Evolutionary conservation across 2,797 vertebrate genomes (phyloP).

Genomic region (Hippopotamyrus pictus): DNA sequence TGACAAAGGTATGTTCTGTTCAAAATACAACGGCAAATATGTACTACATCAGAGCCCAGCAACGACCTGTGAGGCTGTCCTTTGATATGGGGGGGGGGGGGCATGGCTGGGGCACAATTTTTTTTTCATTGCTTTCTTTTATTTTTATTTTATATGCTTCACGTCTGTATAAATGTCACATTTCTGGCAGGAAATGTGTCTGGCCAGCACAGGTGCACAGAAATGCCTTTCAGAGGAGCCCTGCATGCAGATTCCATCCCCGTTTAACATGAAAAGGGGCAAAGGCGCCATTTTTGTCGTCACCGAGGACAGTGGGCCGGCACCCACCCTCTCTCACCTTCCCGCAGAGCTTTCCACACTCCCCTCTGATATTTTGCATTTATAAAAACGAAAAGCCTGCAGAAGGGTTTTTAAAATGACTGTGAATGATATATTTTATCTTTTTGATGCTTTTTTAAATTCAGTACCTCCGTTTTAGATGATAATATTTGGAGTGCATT

Average conservation of each 20-base stretch:
- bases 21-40: not conserved
- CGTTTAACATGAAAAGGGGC: slow-evolving; percentile 32
- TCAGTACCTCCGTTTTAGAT: not conserved
- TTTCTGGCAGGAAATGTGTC: slow-evolving; percentile 41
- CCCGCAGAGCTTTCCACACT: not conserved
- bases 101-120: slow-evolving; percentile 24
- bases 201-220: slow-evolving; percentile 41
- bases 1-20: not conserved
- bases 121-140: slow-evolving; percentile 20
- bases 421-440: not conserved
- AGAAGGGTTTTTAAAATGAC: not conserved
- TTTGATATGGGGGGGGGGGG: slow-evolving; percentile 25
- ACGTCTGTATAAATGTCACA: slow-evolving; percentile 48
- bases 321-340: not conserved
- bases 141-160: slow-evolving; percentile 30
- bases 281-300: slow-evolving; percentile 22
- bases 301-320: slow-evolving; percentile 28
- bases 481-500: slow-evolving; percentile 1
- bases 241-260: slow-evolving; percentile 35
- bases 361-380: not conserved
- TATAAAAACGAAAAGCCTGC: not conserved
- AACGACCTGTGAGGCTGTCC: slow-evolving; percentile 19
- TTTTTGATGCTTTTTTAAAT: not conserved
- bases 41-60: not conserved
- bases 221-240: slow-evolving; percentile 25